A percentile compares a stretch with the other conserved stretches of the same genome.
phyloP scores from a whole-genome alignment of 37 sponge, comb jelly and placozoan species.

The Geodia barretti region DNA sequence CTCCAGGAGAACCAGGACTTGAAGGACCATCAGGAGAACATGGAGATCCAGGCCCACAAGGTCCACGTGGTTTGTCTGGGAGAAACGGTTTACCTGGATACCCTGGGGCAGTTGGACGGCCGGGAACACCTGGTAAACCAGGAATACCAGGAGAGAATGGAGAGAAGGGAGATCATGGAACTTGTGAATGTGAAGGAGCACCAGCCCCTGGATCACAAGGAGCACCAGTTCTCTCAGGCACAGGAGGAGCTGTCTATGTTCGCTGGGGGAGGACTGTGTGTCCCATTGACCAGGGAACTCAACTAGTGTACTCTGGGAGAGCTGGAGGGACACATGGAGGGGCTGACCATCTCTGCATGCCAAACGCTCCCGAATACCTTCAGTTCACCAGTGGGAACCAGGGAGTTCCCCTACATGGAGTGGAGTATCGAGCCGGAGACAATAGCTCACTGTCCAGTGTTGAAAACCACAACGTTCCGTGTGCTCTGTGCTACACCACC shows the following conservation, averaged over 20 bases:
- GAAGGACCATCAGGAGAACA: too few relatives aligned
- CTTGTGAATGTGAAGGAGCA: too few relatives aligned
- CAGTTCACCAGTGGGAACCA: background rate
- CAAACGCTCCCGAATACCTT: background rate
- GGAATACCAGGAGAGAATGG: too few relatives aligned
- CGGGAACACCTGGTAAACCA: too few relatives aligned
- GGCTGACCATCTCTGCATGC: slow-evolving; percentile 7
- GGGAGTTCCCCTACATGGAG: background rate
- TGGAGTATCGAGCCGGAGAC: background rate
- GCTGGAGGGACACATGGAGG: background rate
- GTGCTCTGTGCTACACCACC: slow-evolving; percentile 46
- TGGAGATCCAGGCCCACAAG: too few relatives aligned
- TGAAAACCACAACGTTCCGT: slow-evolving; percentile 26
- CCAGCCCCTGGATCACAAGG: too few relatives aligned
- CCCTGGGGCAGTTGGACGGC: too few relatives aligned
- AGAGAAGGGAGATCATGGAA: too few relatives aligned
- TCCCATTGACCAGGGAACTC: background rate
- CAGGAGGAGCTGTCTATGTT: background rate
- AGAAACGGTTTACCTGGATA: too few relatives aligned
- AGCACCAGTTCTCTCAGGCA: too few relatives aligned
- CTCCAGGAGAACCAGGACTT: too few relatives aligned
- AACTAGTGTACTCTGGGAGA: background rate
- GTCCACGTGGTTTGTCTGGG: too few relatives aligned
- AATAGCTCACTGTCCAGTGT: background rate
- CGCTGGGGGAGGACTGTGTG: background rate